A percentile compares a stretch with the other conserved stretches of the same genome.
Conservation (phyloP, 2,797 vertebrate species). For the Molossus alvarezi region DNA sequence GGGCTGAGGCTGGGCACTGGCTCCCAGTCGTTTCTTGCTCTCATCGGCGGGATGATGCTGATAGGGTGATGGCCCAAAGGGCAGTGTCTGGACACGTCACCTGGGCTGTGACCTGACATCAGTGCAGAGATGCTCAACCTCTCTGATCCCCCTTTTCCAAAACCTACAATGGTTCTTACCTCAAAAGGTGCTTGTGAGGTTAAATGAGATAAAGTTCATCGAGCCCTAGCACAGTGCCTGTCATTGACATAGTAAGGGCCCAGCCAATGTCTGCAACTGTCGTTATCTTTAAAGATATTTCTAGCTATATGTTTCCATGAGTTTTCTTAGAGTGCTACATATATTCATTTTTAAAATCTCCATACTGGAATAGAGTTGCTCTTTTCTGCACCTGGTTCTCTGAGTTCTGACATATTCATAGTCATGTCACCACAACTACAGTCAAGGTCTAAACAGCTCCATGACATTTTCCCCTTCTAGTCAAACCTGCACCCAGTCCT, state of each 20-base stretch:
- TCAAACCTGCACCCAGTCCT: not conserved
- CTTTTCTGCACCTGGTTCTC: not conserved
- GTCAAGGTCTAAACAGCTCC: not conserved
- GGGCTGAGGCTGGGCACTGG: not conserved
- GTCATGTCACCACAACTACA: no score
- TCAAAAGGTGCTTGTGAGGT: not conserved
- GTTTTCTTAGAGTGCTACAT: conserved; percentile 33
- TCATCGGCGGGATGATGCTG: not conserved
- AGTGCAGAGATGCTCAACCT: not conserved
- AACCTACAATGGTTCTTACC: not conserved
- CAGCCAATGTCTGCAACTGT: not conserved
- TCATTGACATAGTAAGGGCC: not conserved
- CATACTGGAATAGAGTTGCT: not conserved
- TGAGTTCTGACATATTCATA: not conserved
- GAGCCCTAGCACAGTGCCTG: not conserved
- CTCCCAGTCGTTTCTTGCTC: not conserved
- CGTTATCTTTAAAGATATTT: conserved; percentile 1
- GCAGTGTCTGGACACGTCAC: not conserved
- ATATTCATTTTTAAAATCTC: not conserved
- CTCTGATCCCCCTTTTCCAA: not conserved
- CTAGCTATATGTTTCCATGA: not conserved
- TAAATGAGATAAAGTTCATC: not conserved
- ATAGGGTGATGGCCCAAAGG: not conserved
- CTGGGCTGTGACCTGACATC: not conserved
- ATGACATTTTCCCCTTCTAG: not conserved